Percentiles rank a stretch among this genome's conserved stretches.
These are phyloP conservation scores for Salarias fasciatus DNA, from an alignment of 2,797 vertebrate species.

Conservation along the genomic window DNA sequence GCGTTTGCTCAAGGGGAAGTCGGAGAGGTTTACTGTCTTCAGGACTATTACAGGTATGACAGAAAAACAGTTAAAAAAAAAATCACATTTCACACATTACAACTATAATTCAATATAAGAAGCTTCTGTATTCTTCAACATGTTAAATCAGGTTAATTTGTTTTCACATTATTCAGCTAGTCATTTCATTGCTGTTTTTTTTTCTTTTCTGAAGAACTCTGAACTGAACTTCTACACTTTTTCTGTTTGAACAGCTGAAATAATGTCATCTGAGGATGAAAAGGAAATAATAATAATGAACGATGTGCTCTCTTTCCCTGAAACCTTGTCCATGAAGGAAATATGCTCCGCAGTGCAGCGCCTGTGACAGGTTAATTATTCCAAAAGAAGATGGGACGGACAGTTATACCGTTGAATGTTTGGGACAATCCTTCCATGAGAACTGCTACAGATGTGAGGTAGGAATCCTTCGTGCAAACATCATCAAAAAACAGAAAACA, in stretches of 20 bases:
- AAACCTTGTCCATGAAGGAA: conserved; percentile 78
- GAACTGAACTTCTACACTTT: too few relatives aligned
- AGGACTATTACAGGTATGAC: conserved; percentile 93
- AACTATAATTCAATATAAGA: too few relatives aligned
- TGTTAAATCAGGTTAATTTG: neutral
- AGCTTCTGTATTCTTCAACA: too few relatives aligned
- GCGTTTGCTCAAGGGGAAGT: conserved; percentile 88
- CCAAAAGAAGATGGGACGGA: conserved; percentile 86
- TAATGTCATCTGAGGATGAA: neutral
- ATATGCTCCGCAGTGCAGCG: conserved; percentile 87
- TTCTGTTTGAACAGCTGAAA: too few relatives aligned
- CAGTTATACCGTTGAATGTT: conserved; percentile 91
- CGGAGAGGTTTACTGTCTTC: conserved; percentile 90
- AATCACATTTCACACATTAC: too few relatives aligned
- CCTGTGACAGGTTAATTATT: conserved; percentile 88
- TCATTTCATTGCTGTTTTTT: neutral
- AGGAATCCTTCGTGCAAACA: too few relatives aligned
- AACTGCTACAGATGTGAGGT: conserved; percentile 95
- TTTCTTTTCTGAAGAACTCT: too few relatives aligned
- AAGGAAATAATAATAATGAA: neutral
- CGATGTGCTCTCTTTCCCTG: conserved; percentile 17
- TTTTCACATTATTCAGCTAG: neutral
- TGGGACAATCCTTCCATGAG: conserved; percentile 90
- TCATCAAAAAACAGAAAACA: neutral
- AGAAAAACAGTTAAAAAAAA: neutral